Conservation (phyloP, 1,140 invertebrate genomes). For the Drosophila tropicalis region DNA sequence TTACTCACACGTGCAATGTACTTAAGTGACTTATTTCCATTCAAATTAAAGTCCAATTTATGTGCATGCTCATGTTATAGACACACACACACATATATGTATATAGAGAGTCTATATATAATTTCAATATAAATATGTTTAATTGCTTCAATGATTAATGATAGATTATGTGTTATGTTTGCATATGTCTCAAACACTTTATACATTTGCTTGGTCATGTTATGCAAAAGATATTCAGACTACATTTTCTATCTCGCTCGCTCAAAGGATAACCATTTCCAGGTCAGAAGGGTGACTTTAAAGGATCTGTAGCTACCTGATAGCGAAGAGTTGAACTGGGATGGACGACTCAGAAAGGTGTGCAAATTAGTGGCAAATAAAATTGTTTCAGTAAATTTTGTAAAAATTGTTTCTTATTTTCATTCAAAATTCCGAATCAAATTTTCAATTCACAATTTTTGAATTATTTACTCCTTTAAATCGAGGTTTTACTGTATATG, state of each 20-base stretch:
- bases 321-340: too few relatives aligned
- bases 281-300: background rate
- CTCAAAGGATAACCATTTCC: background rate
- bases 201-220: constrained; percentile 66
- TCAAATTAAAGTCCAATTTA: constrained; percentile 71
- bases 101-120: constrained; percentile 29
- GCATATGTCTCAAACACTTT: background rate
- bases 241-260: background rate
- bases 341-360: too few relatives aligned
- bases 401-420: too few relatives aligned
- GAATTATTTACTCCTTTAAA: too few relatives aligned
- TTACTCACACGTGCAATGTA: constrained; percentile 13
- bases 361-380: too few relatives aligned
- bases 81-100: constrained; percentile 14
- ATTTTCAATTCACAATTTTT: too few relatives aligned
- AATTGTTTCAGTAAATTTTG: too few relatives aligned
- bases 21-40: constrained; percentile 64
- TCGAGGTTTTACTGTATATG: too few relatives aligned
- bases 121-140: constrained; percentile 72
- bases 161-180: constrained; percentile 27
- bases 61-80: constrained; percentile 49
- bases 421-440: too few relatives aligned
- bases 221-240: constrained; percentile 65
- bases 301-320: too few relatives aligned
- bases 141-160: constrained; percentile 72